phyloP scores from a whole-genome alignment of 2,888 invertebrate genomes.

The Morinoia aosen region DNA sequence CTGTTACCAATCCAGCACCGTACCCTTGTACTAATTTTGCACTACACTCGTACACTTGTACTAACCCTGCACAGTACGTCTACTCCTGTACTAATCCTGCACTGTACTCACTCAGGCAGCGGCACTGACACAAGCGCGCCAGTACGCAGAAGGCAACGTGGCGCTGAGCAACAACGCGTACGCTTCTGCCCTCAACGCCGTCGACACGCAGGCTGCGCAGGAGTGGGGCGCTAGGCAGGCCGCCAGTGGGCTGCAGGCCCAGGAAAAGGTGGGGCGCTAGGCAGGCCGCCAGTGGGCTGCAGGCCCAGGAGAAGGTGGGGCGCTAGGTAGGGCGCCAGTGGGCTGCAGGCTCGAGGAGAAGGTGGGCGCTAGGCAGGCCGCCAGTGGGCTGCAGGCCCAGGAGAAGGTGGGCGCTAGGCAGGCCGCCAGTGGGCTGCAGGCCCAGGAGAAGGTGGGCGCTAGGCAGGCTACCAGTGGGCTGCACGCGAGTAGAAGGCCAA shows the following conservation, averaged over 20 bases:
- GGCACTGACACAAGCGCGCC: constrained; percentile 41
- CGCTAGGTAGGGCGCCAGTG: constrained; percentile 36
- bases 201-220: constrained; percentile 43
- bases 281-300: not conserved
- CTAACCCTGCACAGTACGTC: too few species aligned
- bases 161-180: constrained; percentile 46
- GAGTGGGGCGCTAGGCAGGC: constrained; percentile 49
- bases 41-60: too few species aligned
- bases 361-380: constrained; percentile 39
- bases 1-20: too few species aligned
- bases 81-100: too few species aligned
- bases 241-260: constrained; percentile 39
- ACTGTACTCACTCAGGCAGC: constrained; percentile 1
- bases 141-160: constrained; percentile 53
- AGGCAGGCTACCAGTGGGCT: not conserved
- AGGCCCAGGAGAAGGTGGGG: not conserved
- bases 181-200: constrained; percentile 48
- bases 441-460: too few species aligned
- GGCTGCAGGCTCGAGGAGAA: constrained; percentile 39
- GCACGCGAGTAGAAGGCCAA: constrained; percentile 27
- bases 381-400: constrained; percentile 25
- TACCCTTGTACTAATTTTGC: too few species aligned
- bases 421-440: too few species aligned
- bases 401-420: too few species aligned
- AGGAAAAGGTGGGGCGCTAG: constrained; percentile 32